These are phyloP conservation scores for Alsophila aescularia DNA, from an alignment of 2,888 invertebrate genomes.

Conservation along the genomic window DNA sequence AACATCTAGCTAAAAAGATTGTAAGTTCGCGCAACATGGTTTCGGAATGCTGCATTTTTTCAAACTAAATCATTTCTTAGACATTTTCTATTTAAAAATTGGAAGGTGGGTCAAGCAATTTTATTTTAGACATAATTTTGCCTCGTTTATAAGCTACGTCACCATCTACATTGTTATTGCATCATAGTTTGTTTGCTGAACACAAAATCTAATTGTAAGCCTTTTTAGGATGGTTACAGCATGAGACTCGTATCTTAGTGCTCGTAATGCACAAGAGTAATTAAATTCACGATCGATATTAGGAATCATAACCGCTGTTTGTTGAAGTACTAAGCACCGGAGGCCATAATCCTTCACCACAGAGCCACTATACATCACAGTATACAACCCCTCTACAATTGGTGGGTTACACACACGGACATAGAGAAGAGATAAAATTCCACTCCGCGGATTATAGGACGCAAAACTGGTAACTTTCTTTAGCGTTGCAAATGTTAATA, in stretches of 20 bases:
- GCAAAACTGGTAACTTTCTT: too few species aligned
- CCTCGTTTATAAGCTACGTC: too few species aligned
- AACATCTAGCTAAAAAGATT: constrained; percentile 50
- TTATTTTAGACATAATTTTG: too few species aligned
- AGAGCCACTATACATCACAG: background rate
- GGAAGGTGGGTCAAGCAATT: too few species aligned
- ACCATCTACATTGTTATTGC: too few species aligned
- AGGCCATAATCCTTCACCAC: constrained; percentile 65
- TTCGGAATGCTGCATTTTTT: constrained; percentile 11
- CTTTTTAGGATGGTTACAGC: background rate
- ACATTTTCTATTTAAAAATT: too few species aligned
- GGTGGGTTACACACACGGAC: background rate
- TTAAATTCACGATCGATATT: constrained; percentile 60
- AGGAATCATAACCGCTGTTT: constrained; percentile 80
- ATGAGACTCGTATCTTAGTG: background rate
- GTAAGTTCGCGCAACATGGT: constrained; percentile 26
- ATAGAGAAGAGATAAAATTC: background rate
- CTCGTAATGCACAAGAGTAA: constrained; percentile 1
- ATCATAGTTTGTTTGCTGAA: too few species aligned
- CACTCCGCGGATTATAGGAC: too few species aligned
- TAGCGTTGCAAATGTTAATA: too few species aligned
- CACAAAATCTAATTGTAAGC: background rate
- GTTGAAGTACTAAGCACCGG: constrained; percentile 80
- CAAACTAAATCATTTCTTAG: background rate
- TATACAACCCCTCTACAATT: constrained; percentile 8